Evolutionary conservation across 2,888 invertebrate genomes (phyloP), one percentile per base, ranked within the genome.

Genomic region (Hydraecia micacea): DNA sequence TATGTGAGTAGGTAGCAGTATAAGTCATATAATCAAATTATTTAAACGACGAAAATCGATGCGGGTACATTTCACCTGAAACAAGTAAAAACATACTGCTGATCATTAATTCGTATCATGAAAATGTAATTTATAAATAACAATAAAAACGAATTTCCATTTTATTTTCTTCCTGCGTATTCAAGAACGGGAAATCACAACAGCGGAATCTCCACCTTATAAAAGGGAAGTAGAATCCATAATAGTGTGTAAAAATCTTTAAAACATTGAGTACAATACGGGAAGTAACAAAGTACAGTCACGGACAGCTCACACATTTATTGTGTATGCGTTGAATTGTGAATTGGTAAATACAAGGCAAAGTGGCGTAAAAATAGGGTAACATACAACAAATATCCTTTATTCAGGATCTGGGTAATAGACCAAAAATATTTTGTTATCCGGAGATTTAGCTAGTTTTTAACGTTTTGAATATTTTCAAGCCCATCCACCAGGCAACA

Each of bases 91-190:
- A 58, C 39, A 58, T n/a, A 73, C 49, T 25, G 58, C 62, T 75
- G 21, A 66, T 80, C 52, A 85, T 80, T 86, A 86, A 86, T 88
- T 86, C 83, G 67, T 60, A 83, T 79, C 86, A 86, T 68, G 86
- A 55, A 88, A 88, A 86, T 62, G 68, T 42, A 63, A 88, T 88
- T 86, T 79, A 81, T 77, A 81, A 88, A 80, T 88, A 81, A 88
- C 86, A 87, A 79, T 79, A 79, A 86, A 86, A 84, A 81, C 84
- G 75, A 79, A 86, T 86, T 86, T 88, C 73, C 81, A 88, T 87
- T 76, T 78, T 78, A 74, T 87, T 82, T 82, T 83, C 78, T 80
- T 75, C 42, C 63, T 77, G 70, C 36, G 46, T 77, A 63, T 70
- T 49, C 6, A 42, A 71, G 63, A 60, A n/a, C 0, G 0, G n/a